phyloP scores from a whole-genome alignment of 2,797 vertebrate species.

The Alectoris magna region DNA sequence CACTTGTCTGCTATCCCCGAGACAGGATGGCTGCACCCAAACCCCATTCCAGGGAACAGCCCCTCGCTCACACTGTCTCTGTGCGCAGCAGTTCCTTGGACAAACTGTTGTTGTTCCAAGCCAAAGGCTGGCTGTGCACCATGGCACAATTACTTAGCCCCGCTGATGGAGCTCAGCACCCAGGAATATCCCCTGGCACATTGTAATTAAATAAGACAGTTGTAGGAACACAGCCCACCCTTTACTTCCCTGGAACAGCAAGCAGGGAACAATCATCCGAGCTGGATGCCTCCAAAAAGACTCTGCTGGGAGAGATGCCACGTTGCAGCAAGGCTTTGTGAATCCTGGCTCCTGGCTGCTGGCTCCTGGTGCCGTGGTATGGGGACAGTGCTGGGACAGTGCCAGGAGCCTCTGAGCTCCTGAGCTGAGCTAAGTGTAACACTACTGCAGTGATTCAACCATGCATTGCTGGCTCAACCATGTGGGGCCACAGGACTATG shows the following conservation, averaged over 20 bases:
- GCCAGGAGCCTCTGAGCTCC: neutral
- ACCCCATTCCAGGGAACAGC: neutral
- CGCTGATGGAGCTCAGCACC: neutral
- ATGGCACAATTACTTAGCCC: neutral
- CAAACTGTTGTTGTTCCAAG: neutral
- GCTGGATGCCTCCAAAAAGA: neutral
- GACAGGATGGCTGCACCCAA: neutral
- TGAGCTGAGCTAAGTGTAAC: neutral
- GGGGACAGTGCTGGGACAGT: neutral
- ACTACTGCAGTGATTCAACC: neutral
- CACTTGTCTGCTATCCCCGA: neutral
- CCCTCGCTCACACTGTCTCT: neutral
- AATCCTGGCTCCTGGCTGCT: neutral
- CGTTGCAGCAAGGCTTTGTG: neutral
- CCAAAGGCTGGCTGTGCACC: neutral
- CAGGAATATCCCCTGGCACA: neutral
- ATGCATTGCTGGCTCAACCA: accelerated
- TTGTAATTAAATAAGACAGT: neutral
- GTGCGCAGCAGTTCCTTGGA: neutral
- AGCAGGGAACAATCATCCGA: neutral
- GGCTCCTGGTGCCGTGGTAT: neutral
- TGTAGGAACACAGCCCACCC: neutral
- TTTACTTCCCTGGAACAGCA: neutral
- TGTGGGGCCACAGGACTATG: neutral
- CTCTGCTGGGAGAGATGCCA: neutral